Conservation (phyloP, 2,888 invertebrate genomes). For the Melinaea marsaeus region DNA sequence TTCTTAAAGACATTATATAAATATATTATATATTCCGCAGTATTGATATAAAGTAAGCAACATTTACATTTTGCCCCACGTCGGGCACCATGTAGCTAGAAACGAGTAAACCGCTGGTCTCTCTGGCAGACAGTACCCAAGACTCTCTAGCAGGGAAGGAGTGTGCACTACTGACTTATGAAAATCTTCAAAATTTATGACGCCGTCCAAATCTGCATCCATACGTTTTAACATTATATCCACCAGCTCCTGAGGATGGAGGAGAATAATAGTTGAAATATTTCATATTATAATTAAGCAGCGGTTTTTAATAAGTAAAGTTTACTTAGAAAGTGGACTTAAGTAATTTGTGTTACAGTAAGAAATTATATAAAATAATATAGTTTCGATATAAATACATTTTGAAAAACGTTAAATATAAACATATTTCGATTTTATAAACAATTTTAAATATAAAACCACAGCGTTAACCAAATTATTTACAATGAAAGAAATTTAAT, state of each 20-base stretch:
- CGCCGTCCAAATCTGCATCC: constrained; percentile 85
- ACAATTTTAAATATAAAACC: too few species aligned
- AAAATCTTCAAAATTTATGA: constrained; percentile 83
- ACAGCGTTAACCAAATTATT: too few species aligned
- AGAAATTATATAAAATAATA: too few species aligned
- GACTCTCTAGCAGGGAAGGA: constrained; percentile 82
- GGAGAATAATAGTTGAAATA: not conserved
- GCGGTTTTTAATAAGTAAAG: too few species aligned
- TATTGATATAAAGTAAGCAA: not conserved
- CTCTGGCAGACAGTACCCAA: constrained; percentile 86
- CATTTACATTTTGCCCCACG: constrained; percentile 61
- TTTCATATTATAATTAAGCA: not conserved
- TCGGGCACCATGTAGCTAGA: constrained; percentile 66
- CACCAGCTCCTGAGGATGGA: constrained; percentile 80
- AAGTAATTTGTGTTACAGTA: too few species aligned
- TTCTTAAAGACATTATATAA: too few species aligned
- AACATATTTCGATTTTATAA: too few species aligned
- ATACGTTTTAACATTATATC: constrained; percentile 85
- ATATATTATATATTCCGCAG: not conserved
- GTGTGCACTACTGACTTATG: constrained; percentile 79
- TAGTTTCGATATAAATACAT: too few species aligned
- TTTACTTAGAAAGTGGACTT: too few species aligned
- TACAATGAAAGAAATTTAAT: too few species aligned
- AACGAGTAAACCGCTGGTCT: constrained; percentile 68
- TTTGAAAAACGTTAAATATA: too few species aligned